phyloP scores from a whole-genome alignment of 2,113 vertebrate species.

The Pycnonotus jocosus region DNA sequence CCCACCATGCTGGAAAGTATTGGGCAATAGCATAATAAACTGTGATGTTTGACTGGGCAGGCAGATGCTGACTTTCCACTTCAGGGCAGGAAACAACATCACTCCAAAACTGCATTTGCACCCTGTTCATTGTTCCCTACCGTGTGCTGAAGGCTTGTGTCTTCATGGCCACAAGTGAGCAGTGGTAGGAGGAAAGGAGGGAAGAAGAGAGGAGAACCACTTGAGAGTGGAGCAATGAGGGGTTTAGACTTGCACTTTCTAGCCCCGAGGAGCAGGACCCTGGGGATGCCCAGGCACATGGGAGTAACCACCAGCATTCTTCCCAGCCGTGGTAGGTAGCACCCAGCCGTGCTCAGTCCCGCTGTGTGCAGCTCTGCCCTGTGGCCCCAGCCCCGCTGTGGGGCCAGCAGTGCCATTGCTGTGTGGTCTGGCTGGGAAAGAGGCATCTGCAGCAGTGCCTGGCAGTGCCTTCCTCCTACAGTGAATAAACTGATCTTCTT shows the following conservation, averaged over 20 bases:
- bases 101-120: neutral
- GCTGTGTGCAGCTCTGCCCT: neutral
- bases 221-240: neutral
- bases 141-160: neutral
- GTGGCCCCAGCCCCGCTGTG: neutral
- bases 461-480: neutral
- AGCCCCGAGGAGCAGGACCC: neutral
- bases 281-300: accelerated
- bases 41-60: neutral
- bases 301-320: no score
- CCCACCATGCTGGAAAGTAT: neutral
- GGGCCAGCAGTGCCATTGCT: neutral
- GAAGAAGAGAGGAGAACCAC: neutral
- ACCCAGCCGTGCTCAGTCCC: neutral
- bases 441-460: neutral
- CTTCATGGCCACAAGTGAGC: neutral
- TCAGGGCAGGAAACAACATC: neutral
- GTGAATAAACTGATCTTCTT: neutral
- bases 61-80: neutral
- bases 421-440: neutral
- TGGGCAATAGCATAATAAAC: neutral
- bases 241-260: no score
- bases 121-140: neutral
- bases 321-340: neutral
- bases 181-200: neutral